Base-by-base conservation (phyloP, 1,140 invertebrate species). In the Anadara kagoshimensis region DNA sequence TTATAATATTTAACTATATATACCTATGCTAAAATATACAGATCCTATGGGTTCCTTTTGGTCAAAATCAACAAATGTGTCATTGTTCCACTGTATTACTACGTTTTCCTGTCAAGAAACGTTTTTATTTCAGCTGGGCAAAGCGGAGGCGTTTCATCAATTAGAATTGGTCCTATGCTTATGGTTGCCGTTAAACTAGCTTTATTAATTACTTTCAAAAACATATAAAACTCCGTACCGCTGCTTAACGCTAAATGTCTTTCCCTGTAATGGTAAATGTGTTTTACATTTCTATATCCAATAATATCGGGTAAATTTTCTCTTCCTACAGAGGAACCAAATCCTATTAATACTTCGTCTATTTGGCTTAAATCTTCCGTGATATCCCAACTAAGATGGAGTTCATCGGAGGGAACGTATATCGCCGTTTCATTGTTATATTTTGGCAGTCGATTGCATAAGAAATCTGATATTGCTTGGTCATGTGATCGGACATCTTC, bases 21-120 rank as follows among this genome's bases (percentile, higher is more conserved):
- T 54, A 79, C 78, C 78, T 43, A 79, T 62, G 44, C 62, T 22
- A 24, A 67, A 79, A n/a, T 61, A 53, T 14, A 76, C 12, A 20
- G 53, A 45, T 1, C 59, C 65, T 0, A 76, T 65, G 18, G 41
- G 36, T 20, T 69, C 68, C 26, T 49, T 36, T 49, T 80, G 73
- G 22, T 80, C 76, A 1, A 29, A 14, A 44, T 80, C 79, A 16
- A 24, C 18, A 43, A 80, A 71, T 0, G 36, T 54, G 2, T 26
- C 41, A 1, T 54, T 51, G 4, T 53, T 62, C 79, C 79, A 80
- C 0, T 49, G 41, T 1, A 75, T 43, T 14, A 62, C 24, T 18
- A 80, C 47, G 20, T 64, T 16, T 1, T 54, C 59, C 1, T 62
- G 29, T 36, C 29, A 36, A 36, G 2, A 36, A 36, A 36, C 2